phyloP scores from a whole-genome alignment of 2,797 vertebrate species.

The Tangara arthus region DNA sequence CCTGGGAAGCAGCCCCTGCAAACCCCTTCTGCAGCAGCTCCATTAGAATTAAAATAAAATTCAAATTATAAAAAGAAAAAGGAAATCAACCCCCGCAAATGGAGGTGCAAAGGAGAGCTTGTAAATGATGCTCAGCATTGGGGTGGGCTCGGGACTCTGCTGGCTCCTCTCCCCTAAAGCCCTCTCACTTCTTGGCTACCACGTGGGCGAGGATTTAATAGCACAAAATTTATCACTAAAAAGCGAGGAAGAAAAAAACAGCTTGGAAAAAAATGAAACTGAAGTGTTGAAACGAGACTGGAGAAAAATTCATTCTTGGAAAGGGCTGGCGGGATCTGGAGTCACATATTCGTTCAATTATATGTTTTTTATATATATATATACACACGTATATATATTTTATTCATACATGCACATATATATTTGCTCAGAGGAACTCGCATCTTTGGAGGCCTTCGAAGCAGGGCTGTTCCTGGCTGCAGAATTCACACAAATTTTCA shows the following conservation, averaged over 20 bases:
- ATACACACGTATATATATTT: neutral
- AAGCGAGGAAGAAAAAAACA: neutral
- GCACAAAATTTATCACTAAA: neutral
- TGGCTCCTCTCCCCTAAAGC: neutral
- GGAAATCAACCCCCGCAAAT: neutral
- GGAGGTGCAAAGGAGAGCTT: neutral
- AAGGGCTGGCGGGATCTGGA: neutral
- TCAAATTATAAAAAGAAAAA: neutral
- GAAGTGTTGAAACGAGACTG: conserved; percentile 27
- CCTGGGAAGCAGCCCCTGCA: neutral
- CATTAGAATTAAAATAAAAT: neutral
- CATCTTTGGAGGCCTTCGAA: conserved; percentile 51
- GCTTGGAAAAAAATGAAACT: neutral
- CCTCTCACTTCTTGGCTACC: neutral
- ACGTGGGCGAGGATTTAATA: neutral
- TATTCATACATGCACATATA: neutral
- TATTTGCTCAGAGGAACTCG: conserved; percentile 37
- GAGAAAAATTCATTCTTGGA: conserved; percentile 2
- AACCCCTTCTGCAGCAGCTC: neutral
- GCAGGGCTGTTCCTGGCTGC: conserved; percentile 49
- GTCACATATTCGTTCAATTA: conserved; percentile 16
- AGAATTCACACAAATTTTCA: conserved; percentile 26
- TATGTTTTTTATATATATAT: neutral
- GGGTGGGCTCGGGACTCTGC: neutral
- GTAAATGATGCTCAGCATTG: neutral